Evolutionary conservation across 1,140 invertebrate genomes (phyloP).

Genomic region (Orius insidiosus): DNA sequence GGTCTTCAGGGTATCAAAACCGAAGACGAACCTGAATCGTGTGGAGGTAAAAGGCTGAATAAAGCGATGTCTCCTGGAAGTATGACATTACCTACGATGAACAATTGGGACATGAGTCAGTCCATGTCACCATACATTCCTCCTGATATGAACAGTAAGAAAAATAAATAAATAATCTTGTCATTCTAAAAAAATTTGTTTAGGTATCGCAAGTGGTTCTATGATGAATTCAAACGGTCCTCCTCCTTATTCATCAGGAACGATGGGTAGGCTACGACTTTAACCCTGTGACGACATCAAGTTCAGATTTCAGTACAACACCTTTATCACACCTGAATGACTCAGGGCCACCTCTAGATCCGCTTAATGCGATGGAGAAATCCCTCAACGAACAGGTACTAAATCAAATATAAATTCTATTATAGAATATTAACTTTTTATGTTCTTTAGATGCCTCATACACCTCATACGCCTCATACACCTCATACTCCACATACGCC

Average conservation of each 20-base stretch:
- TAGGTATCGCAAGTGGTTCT: slow-evolving; percentile 60
- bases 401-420: background rate
- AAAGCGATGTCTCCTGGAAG: slow-evolving; percentile 89
- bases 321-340: slow-evolving; percentile 63
- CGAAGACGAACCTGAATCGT: slow-evolving; percentile 32
- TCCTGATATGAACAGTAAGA: slow-evolving; percentile 72
- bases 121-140: slow-evolving; percentile 79
- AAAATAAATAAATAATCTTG: background rate
- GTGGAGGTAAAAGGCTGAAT: slow-evolving; percentile 33
- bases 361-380: slow-evolving; percentile 81
- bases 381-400: slow-evolving; percentile 72
- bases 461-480: slow-evolving; percentile 72
- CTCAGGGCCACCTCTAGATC: slow-evolving; percentile 60
- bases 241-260: slow-evolving; percentile 21
- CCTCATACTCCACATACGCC: slow-evolving; percentile 58
- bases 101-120: slow-evolving; percentile 80
- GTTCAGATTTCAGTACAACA: slow-evolving; percentile 14
- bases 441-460: slow-evolving; percentile 57
- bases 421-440: slow-evolving; percentile 4
- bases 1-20: slow-evolving; percentile 33
- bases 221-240: slow-evolving; percentile 47
- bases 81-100: slow-evolving; percentile 84
- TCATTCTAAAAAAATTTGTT: background rate
- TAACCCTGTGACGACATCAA: slow-evolving; percentile 25
- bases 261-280: slow-evolving; percentile 28